Percentiles rank a stretch among this genome's conserved stretches.
These are phyloP conservation scores for Romanomermis culicivorax DNA, from an alignment of 2,888 invertebrate species.

Conservation along the genomic window DNA sequence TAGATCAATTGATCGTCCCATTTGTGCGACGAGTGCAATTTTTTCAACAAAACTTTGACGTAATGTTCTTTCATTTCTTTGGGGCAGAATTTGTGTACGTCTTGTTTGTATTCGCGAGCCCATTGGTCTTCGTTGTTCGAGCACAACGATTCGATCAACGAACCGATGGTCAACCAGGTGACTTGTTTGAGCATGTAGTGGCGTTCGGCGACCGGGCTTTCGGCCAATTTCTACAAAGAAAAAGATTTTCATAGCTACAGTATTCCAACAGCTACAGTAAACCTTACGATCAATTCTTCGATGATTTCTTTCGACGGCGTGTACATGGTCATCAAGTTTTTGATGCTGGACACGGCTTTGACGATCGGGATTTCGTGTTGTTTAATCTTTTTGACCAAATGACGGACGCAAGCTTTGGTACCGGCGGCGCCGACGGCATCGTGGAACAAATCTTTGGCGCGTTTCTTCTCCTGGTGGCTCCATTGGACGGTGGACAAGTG, in stretches of 20 bases:
- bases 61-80: constrained; percentile 2
- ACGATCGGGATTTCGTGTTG: constrained; percentile 13
- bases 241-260: too few species aligned
- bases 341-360: constrained; percentile 16
- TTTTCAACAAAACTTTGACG: constrained; percentile 9
- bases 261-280: too few species aligned
- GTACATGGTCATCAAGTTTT: constrained; percentile 12
- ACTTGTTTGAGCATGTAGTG: constrained; percentile 14
- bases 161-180: constrained; percentile 17
- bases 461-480: neutral
- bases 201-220: neutral
- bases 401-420: constrained; percentile 13
- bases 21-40: neutral
- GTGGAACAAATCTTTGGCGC: constrained; percentile 15
- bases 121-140: constrained; percentile 11
- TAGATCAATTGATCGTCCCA: constrained; percentile 18
- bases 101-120: constrained; percentile 12
- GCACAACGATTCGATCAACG: constrained; percentile 10
- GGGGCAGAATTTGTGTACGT: constrained; percentile 7
- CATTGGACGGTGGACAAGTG: neutral
- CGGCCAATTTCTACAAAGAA: neutral
- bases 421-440: constrained; percentile 15
- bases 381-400: constrained; percentile 15
- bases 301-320: constrained; percentile 12
- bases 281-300: constrained; percentile 9